These are phyloP conservation scores for Zapus hudsonius DNA, from an alignment of 2,113 vertebrate species.

Conservation along the genomic window DNA sequence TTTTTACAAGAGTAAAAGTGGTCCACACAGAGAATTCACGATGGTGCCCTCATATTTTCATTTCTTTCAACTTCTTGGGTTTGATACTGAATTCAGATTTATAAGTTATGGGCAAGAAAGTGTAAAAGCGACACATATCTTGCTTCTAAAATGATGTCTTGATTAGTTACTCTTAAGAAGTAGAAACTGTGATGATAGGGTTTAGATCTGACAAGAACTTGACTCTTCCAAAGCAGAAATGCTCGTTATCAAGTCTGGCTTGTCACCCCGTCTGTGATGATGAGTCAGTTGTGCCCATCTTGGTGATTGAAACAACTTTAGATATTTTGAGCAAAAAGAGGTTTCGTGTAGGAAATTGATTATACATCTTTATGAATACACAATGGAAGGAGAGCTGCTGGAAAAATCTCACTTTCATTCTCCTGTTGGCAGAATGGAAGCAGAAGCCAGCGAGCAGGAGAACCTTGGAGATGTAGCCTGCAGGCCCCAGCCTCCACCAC, in stretches of 20 bases:
- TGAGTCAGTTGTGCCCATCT: not conserved
- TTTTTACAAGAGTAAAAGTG: not conserved
- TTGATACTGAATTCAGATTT: not conserved
- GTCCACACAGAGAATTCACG: not conserved
- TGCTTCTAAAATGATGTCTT: not conserved
- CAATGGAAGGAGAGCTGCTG: not conserved
- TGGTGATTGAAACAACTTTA: conserved; percentile 28
- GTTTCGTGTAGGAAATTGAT: not conserved
- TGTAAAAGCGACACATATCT: not conserved
- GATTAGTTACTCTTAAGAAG: not conserved
- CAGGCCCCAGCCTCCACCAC: not conserved
- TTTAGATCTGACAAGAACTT: not conserved
- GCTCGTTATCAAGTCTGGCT: conserved; percentile 31
- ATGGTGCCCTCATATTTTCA: not conserved
- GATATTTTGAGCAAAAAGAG: conserved; percentile 7
- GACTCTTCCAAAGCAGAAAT: conserved; percentile 11
- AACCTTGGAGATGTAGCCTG: not conserved
- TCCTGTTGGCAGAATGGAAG: not conserved
- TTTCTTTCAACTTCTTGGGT: not conserved
- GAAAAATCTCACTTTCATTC: not conserved
- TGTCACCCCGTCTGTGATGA: conserved; percentile 5
- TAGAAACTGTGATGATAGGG: not conserved
- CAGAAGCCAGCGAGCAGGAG: not conserved
- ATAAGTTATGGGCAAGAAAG: not conserved
- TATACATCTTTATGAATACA: not conserved